phyloP scores from a whole-genome alignment of 1,140 invertebrate genomes.

The Intoshia linei region DNA sequence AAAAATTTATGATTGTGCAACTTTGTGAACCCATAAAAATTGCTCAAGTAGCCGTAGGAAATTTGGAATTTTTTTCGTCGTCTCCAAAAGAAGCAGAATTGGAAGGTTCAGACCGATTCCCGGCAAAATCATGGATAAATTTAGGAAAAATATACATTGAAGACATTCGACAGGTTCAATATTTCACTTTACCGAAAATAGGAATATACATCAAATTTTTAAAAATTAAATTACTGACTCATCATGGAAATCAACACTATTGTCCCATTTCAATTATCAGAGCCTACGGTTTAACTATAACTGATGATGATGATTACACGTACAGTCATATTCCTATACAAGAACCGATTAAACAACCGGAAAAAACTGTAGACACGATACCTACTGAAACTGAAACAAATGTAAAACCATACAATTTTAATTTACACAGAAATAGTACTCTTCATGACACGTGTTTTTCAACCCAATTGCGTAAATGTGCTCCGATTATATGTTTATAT shows the following conservation, averaged over 20 bases:
- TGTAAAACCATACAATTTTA: too few relatives aligned
- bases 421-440: too few relatives aligned
- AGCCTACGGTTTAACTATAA: too few relatives aligned
- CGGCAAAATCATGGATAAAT: conserved; percentile 53
- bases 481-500: too few relatives aligned
- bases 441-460: too few relatives aligned
- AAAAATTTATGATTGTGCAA: conserved; percentile 47
- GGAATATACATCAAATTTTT: conserved; percentile 63
- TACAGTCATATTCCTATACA: too few relatives aligned
- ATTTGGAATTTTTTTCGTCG: conserved; percentile 87
- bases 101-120: conserved; percentile 29
- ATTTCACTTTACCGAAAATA: conserved; percentile 39
- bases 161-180: conserved; percentile 52
- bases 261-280: conserved; percentile 48
- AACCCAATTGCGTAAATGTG: too few relatives aligned
- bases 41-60: conserved; percentile 50
- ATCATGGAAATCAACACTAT: conserved; percentile 77
- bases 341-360: too few relatives aligned
- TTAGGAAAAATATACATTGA: conserved; percentile 52
- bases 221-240: conserved; percentile 42
- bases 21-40: conserved; percentile 75
- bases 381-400: too few relatives aligned
- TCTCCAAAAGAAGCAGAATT: conserved; percentile 32
- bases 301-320: too few relatives aligned
- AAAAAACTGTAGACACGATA: too few relatives aligned